Conservation (phyloP, 2,888 invertebrate genomes). For the Lutraria lutraria region DNA sequence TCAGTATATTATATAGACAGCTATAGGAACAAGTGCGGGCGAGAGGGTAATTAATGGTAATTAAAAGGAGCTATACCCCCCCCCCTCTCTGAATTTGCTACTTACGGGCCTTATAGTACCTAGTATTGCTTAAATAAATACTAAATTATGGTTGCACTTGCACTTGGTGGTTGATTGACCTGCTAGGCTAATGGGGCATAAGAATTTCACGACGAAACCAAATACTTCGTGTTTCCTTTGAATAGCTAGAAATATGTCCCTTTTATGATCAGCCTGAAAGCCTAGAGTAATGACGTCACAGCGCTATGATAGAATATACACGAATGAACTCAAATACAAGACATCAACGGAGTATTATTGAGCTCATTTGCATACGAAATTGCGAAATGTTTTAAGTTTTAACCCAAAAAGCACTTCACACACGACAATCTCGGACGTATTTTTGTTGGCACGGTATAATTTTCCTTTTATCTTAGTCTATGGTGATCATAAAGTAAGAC, state of each 20-base stretch:
- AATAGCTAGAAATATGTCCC: conserved; percentile 37
- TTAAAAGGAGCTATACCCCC: too few species aligned
- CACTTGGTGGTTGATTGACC: background rate
- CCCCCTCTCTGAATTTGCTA: too few species aligned
- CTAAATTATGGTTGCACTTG: too few species aligned
- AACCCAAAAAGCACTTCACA: conserved; percentile 44
- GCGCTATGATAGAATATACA: conserved; percentile 17
- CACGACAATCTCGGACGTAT: conserved; percentile 41
- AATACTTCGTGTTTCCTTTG: conserved; percentile 52
- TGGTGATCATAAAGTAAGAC: conserved; percentile 39
- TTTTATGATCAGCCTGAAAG: conserved; percentile 49
- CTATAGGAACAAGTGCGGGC: too few species aligned
- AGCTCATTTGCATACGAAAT: conserved; percentile 42
- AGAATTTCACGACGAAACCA: conserved; percentile 45
- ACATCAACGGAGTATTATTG: conserved; percentile 22
- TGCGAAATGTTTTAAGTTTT: conserved; percentile 28
- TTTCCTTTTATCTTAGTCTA: conserved; percentile 22
- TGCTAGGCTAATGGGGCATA: conserved; percentile 34
- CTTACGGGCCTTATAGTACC: too few species aligned
- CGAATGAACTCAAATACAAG: conserved; percentile 11
- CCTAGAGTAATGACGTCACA: conserved; percentile 41
- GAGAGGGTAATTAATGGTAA: too few species aligned
- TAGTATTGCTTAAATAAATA: too few species aligned
- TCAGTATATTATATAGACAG: too few species aligned
- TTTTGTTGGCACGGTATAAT: conserved; percentile 25